Conservation (phyloP, 2,888 invertebrate genomes). For the Palloptera scutellata region DNA sequence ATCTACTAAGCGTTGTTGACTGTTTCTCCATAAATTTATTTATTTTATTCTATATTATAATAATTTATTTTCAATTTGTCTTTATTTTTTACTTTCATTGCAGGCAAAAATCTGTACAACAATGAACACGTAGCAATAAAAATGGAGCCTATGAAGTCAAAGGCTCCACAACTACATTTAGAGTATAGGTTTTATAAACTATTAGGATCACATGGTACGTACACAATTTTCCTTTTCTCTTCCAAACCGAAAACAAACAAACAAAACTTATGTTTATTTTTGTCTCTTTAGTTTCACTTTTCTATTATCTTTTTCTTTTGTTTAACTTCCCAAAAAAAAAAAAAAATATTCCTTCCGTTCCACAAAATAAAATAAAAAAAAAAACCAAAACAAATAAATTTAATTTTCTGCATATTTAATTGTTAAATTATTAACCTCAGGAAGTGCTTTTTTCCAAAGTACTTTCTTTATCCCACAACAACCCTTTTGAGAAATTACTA, state of each 20-base stretch:
- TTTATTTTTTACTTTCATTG: slow-evolving; percentile 51
- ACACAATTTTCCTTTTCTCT: slow-evolving; percentile 19
- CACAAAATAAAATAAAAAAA: background rate
- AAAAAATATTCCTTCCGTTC: background rate
- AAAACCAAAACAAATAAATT: slow-evolving; percentile 6
- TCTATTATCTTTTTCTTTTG: slow-evolving; percentile 29
- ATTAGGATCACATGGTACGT: slow-evolving; percentile 95
- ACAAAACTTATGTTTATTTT: too few relatives aligned
- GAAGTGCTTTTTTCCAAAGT: too few relatives aligned
- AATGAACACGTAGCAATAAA: slow-evolving; percentile 99
- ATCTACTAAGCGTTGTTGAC: background rate
- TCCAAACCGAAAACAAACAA: background rate
- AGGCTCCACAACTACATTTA: slow-evolving; percentile 99
- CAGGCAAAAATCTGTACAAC: slow-evolving; percentile 99
- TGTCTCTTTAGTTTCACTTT: background rate
- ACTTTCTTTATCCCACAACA: too few relatives aligned
- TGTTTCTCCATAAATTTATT: too few relatives aligned
- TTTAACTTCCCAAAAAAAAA: slow-evolving; percentile 7
- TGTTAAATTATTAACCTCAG: too few relatives aligned
- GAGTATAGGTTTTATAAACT: slow-evolving; percentile 99
- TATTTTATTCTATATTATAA: background rate
- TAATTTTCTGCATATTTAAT: slow-evolving; percentile 17
- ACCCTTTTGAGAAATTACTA: too few relatives aligned
- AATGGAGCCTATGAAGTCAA: slow-evolving; percentile 99
- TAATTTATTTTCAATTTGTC: background rate